A percentile compares a stretch with the other conserved stretches of the same genome.
phyloP scores from a whole-genome alignment of 2,888 invertebrate species.

The Apodemia hepburni region DNA sequence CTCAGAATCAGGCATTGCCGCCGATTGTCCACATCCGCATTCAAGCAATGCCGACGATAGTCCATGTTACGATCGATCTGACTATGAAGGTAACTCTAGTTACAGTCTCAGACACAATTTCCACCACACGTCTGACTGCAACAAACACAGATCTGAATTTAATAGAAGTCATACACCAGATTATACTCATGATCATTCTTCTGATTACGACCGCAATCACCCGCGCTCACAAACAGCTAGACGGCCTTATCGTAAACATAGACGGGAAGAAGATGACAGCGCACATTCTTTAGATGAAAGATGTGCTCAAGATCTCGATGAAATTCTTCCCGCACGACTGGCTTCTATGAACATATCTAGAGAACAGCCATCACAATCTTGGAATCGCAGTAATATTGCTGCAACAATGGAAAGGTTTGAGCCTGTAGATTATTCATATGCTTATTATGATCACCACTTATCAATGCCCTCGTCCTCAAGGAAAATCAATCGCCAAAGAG shows the following conservation, averaged over 20 bases:
- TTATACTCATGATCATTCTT: conserved; percentile 58
- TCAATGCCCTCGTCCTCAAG: conserved; percentile 80
- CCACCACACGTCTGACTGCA: conserved; percentile 65
- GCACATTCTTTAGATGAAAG: conserved; percentile 72
- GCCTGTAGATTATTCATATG: conserved; percentile 89
- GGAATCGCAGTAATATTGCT: conserved; percentile 83
- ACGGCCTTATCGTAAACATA: conserved; percentile 58
- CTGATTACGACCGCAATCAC: conserved; percentile 62
- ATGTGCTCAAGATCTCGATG: conserved; percentile 71
- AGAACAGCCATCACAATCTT: conserved; percentile 71
- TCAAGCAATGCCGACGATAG: conserved; percentile 71
- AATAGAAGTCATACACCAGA: conserved; percentile 71
- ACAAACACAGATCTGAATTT: conserved; percentile 60
- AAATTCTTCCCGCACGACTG: conserved; percentile 73
- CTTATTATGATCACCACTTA: conserved; percentile 88
- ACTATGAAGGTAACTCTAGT: conserved; percentile 67
- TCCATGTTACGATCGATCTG: conserved; percentile 69
- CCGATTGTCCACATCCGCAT: conserved; percentile 72
- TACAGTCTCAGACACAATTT: conserved; percentile 66
- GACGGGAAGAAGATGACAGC: conserved; percentile 66
- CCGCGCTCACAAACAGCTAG: conserved; percentile 63
- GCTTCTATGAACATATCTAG: conserved; percentile 69
- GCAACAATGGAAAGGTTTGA: conserved; percentile 84
- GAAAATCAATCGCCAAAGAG: conserved; percentile 66
- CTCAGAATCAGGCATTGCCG: conserved; percentile 76